Evolutionary conservation across 2,113 vertebrate species (phyloP), one percentile per base, ranked within the genome.

Genomic region (Phalacrocorax brasilianus): DNA sequence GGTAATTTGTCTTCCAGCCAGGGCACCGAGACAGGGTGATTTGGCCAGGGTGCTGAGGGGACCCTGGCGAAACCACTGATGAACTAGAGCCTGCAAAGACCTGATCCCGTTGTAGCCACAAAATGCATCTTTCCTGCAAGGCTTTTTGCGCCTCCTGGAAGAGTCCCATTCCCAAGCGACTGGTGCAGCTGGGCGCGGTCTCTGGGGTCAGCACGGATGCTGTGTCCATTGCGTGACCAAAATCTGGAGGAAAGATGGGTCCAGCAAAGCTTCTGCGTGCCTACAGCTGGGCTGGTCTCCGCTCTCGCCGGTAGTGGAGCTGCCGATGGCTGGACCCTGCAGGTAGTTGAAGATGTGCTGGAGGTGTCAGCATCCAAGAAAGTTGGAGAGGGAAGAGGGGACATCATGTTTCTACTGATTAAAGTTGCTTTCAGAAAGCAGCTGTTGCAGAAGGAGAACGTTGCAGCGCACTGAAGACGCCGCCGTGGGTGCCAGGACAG

Each of bases 361-460:
- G 55, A 49, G 68, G 18, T 3, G 3, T 9, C 47, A 27, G 42
- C 1, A 0, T 58, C 13, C 13, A 17, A 47, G 33, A 6, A 14
- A 3, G 45, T 3, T 75, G 80, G 45, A 58, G 67, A 58, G 23
- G 38, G 23, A 58, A 49, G 53, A 53, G 72, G 23, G 20, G 26
- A 17, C 20, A 3, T 28, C 8, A 0, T 11, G 8, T n/a, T 67
- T 74, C 56, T 42, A 28, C 30, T 7, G 2, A 11, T 44, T 33
- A 17, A 26, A 66, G 42, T 6, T 89, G 42, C 9, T 38, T 44
- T 56, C 21, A 33, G 76, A 67, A 62, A 52, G 42, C n/a, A 66
- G 52, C 62, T 5, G 9, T 30, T 35, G 62, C 53, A 84, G 93
- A 35, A 91, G 65, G 6, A 59, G 72, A 2, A 2, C 1, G 3